Evolutionary conservation across 2,797 vertebrate species (phyloP), one percentile per base, ranked within the genome.

Genomic region (Scolopax rusticola): DNA sequence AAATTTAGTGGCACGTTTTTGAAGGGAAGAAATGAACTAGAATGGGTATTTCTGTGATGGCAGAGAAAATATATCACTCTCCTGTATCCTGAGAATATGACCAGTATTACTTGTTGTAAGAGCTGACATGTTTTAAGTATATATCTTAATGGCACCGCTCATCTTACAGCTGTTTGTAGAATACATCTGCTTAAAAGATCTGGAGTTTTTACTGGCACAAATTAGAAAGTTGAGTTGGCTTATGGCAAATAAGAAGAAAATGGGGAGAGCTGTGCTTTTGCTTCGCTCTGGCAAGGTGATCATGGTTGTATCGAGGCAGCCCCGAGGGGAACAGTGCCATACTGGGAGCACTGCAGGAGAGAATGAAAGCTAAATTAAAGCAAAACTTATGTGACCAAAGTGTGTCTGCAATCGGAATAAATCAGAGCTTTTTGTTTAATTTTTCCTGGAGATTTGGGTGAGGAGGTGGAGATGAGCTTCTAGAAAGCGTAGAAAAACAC

Each of bases 271-370:
- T 76, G 36, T 51, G 21, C 51, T 51, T 84, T 54, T 18, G 51
- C 51, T 53, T 18, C 2, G 0, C 61, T 65, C 69, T 0, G 1
- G 57, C 54, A 84, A 92, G 91, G 92, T 91, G 91, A 67, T 95
- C 7, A 0, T 76, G 67, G 21, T 90, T 93, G 90, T 87, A 64
- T 43, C 0, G 4, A 84, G 80, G 70, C 61, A 87, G 36, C 91
- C 88, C 83, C 12, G 18, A 74, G 93, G 90, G 92, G 47, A 85
- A 1, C 28, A 38, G 50, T 84, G 83, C 38, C 76, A 73, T 78
- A 28, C 60, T 51, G 81, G 64, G 89, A 76, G 57, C 45, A 19
- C 33, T 7, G 3, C 33, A 15, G 45, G 87, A 73, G 19, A 73
- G 32, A 87, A 65, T 0, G 1, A 77, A 93, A 89, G 80, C 87